phyloP scores from a whole-genome alignment of 2,888 invertebrate genomes.

The Cylindroiulus punctatus region DNA sequence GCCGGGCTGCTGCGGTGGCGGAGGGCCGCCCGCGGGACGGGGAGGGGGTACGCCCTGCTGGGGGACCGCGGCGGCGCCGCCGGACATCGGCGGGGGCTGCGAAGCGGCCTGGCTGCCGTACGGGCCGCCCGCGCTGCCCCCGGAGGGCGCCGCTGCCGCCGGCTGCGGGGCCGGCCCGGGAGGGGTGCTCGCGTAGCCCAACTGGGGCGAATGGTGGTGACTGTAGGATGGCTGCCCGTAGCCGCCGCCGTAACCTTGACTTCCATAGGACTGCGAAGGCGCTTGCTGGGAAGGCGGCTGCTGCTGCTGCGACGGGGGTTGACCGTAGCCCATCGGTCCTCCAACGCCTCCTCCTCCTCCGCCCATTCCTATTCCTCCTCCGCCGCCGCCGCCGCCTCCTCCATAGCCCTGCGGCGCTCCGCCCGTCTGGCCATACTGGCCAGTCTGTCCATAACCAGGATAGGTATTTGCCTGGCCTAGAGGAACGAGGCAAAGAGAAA shows the following conservation, averaged over 20 bases:
- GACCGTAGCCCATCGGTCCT: slow-evolving; percentile 55
- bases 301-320: slow-evolving; percentile 53
- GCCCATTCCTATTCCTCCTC: background rate
- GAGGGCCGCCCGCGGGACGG: slow-evolving; percentile 51
- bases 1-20: slow-evolving; percentile 50
- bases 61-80: background rate
- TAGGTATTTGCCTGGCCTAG: slow-evolving; percentile 58
- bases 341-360: background rate
- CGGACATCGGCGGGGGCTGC: slow-evolving; percentile 1
- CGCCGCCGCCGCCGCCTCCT: slow-evolving; percentile 21
- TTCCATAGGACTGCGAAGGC: slow-evolving; percentile 54
- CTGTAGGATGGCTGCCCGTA: slow-evolving; percentile 57
- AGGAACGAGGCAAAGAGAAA: slow-evolving; percentile 54
- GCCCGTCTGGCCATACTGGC: slow-evolving; percentile 47
- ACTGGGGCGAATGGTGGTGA: slow-evolving; percentile 51
- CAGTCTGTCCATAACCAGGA: slow-evolving; percentile 58
- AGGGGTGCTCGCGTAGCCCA: slow-evolving; percentile 51
- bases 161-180: slow-evolving; percentile 51
- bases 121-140: slow-evolving; percentile 38
- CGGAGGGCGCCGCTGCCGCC: slow-evolving; percentile 2
- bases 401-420: slow-evolving; percentile 51
- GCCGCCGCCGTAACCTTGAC: slow-evolving; percentile 53
- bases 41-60: slow-evolving; percentile 37
- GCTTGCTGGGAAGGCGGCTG: slow-evolving; percentile 46
- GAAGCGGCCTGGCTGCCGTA: background rate